Evolutionary conservation across 1,140 invertebrate species (phyloP).

Genomic region (Drosophila guanche): DNA sequence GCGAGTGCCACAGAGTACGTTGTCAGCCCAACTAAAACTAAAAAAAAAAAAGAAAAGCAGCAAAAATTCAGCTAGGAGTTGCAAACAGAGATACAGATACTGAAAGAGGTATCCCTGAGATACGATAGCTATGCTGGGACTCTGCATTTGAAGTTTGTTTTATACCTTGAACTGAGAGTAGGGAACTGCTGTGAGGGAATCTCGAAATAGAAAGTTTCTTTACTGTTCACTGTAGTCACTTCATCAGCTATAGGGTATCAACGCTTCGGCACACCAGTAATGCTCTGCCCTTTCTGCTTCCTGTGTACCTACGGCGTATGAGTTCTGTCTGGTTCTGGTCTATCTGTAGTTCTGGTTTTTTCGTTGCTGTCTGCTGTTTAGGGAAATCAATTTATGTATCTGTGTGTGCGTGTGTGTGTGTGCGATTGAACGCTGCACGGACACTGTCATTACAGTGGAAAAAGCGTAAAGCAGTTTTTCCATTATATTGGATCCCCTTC

Average conservation of each 20-base stretch:
- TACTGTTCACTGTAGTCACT: too few species aligned
- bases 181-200: too few species aligned
- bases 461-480: constrained; percentile 31
- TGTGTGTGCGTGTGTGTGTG: constrained; percentile 39
- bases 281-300: too few species aligned
- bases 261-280: too few species aligned
- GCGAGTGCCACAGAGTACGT: neutral
- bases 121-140: constrained; percentile 50
- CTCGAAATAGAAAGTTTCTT: too few species aligned
- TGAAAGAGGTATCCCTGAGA: constrained; percentile 61
- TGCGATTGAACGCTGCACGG: constrained; percentile 6
- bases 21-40: constrained; percentile 26
- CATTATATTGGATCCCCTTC: constrained; percentile 19
- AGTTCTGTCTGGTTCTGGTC: constrained; percentile 21
- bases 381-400: constrained; percentile 71
- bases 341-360: constrained; percentile 39
- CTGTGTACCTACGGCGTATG: constrained; percentile 20
- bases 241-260: too few species aligned
- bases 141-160: constrained; percentile 1
- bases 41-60: constrained; percentile 30
- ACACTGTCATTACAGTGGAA: constrained; percentile 3
- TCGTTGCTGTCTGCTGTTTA: constrained; percentile 58
- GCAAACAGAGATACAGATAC: constrained; percentile 35
- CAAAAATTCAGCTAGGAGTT: constrained; percentile 12
- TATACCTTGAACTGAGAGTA: neutral